Evolutionary conservation across 2,797 vertebrate species (phyloP).

Genomic region (Tangara arthus): DNA sequence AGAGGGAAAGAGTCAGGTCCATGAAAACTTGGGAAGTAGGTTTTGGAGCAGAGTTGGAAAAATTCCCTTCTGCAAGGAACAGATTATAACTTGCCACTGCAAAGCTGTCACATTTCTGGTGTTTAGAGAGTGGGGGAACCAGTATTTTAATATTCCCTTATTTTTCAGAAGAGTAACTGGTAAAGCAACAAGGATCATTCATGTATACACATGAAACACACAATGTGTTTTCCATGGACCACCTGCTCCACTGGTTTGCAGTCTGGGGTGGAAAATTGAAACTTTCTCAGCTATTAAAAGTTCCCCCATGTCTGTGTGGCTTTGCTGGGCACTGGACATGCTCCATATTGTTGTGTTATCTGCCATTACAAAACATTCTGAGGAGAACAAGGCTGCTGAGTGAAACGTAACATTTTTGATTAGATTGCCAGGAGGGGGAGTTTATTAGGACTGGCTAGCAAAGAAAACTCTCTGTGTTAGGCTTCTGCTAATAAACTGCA

Average conservation of each 20-base stretch:
- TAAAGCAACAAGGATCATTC: background rate
- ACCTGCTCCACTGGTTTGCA: background rate
- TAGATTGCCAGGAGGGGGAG: background rate
- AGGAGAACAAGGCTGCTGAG: background rate
- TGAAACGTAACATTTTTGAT: accelerated
- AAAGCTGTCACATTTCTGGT: background rate
- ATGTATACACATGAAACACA: background rate
- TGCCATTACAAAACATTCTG: background rate
- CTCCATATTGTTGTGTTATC: background rate
- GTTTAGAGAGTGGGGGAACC: background rate
- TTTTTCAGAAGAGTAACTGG: background rate
- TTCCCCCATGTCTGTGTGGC: background rate
- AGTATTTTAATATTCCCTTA: background rate
- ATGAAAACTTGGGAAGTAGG: background rate
- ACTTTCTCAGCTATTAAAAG: background rate
- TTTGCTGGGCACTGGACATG: background rate
- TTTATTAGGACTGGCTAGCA: background rate
- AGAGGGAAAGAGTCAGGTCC: background rate
- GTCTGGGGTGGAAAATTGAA: background rate
- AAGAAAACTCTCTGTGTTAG: background rate
- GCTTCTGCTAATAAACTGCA: background rate
- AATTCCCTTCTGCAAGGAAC: background rate
- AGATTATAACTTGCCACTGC: background rate
- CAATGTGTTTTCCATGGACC: background rate
- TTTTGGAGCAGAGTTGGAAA: background rate